Conservation (phyloP, 2,113 vertebrate species). For the Emydocephalus ijimae region DNA sequence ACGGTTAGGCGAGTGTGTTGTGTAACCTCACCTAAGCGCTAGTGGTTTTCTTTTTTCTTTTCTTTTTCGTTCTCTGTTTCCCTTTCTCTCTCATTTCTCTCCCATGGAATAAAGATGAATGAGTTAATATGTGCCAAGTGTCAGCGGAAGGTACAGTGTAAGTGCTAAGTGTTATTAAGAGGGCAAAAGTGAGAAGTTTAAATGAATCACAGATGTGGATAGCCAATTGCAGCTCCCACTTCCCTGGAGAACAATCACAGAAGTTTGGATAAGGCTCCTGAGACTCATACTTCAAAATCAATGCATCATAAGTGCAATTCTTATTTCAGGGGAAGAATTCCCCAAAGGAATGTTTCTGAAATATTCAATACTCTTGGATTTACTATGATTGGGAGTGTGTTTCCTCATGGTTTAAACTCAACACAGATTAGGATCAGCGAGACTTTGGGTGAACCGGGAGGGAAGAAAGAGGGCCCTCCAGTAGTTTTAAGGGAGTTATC, state of each 20-base stretch:
- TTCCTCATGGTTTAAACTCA: not conserved
- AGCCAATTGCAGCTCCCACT: not conserved
- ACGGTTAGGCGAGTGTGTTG: not conserved
- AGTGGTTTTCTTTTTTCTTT: not conserved
- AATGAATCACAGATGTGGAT: not conserved
- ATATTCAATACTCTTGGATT: not conserved
- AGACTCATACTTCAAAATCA: not conserved
- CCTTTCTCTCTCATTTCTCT: not conserved
- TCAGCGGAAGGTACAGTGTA: rapidly evolving
- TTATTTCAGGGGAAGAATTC: rapidly evolving
- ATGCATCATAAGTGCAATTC: rapidly evolving
- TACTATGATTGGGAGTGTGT: not conserved
- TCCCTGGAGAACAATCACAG: not conserved
- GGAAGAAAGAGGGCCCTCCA: not conserved
- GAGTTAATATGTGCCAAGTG: not conserved
- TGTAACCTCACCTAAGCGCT: not conserved
- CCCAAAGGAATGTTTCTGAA: not conserved
- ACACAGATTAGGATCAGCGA: not conserved
- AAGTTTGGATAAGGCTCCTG: not conserved
- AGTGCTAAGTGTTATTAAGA: not conserved
- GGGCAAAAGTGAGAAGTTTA: not conserved
- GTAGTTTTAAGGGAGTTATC: not conserved
- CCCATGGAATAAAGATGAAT: constrained; percentile 5
- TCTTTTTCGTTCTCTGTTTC: not conserved
- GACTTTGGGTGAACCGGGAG: not conserved